Evolutionary conservation across 2,888 invertebrate species (phyloP), one percentile per base, ranked within the genome.

Genomic region (Brachypterus glaber): DNA sequence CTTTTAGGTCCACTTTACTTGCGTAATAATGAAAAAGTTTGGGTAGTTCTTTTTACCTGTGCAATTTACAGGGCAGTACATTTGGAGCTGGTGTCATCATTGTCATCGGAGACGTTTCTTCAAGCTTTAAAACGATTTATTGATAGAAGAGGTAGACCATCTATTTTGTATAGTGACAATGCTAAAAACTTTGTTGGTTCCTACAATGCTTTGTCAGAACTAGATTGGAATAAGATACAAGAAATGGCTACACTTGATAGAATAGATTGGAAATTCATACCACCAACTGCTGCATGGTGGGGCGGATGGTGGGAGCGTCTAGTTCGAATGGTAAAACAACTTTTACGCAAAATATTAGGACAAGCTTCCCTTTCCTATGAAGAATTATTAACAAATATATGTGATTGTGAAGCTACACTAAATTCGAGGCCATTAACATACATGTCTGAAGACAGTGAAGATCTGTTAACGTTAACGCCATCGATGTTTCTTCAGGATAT

Each of bases 41-140:
- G 55, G 54, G 49, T 64, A 11, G 43, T 46, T 5, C 26, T 68
- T 3, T 58, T 54, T 38, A 64, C 63, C 0, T 67, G 64, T 49
- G 55, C 60, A 2, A 47, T 58, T 1, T 60, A 58, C 17, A 42
- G 60, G 12, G 53, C 55, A 0, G 46, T 64, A 2, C 62, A 64
- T 44, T 43, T 68, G 11, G 64, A 65, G 42, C 15, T 59, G 3
- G 49, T 60, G 1, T 40, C 36, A 0, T 47, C 52, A 4, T 37
- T 62, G 7, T 48, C 50, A 4, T 53, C 62, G 1, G 39, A 47
- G n/a, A n/a, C n/a, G n/a, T n/a, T n/a, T n/a, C n/a, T n/a, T n/a
- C n/a, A n/a, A 21, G 21, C 7, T 21, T 9, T 21, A 21, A 5
- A 9, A 5, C 21, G 21, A 21, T 21, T 21, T 9, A 21, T 21